A percentile compares a stretch with the other conserved stretches of the same genome.
phyloP scores from a whole-genome alignment of 1,140 invertebrate genomes.

The Drosophila pandora region DNA sequence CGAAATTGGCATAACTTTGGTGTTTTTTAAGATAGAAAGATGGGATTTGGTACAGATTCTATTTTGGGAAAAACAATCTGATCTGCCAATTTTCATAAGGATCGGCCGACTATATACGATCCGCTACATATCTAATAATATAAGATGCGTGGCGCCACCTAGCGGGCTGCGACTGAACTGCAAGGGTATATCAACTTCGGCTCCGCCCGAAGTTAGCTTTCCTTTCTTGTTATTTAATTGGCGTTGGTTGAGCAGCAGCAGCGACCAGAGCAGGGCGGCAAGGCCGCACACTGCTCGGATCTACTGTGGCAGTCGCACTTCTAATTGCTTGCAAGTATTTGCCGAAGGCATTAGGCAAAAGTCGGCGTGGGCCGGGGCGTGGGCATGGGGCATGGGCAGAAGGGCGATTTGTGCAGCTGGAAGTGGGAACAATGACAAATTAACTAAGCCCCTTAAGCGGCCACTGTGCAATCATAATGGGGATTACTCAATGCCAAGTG shows the following conservation, averaged over 20 bases:
- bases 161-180: no score
- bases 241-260: slow-evolving; percentile 51
- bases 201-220: no score
- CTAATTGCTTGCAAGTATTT: slow-evolving; percentile 73
- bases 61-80: no score
- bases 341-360: slow-evolving; percentile 40
- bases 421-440: slow-evolving; percentile 43
- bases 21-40: no score
- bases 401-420: slow-evolving; percentile 15
- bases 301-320: slow-evolving; percentile 26
- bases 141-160: no score
- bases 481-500: slow-evolving; percentile 9
- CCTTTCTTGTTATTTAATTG: no score
- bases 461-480: slow-evolving; percentile 17
- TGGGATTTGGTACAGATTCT: no score
- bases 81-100: no score
- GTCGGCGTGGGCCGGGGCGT: neutral
- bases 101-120: no score
- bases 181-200: no score
- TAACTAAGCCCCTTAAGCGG: slow-evolving; percentile 27
- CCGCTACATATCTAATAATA: no score
- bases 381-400: slow-evolving; percentile 7
- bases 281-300: slow-evolving; percentile 37
- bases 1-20: no score
- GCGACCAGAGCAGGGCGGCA: neutral